phyloP scores from a whole-genome alignment of 1,140 invertebrate species.

The Cyphomyrmex costatus region DNA sequence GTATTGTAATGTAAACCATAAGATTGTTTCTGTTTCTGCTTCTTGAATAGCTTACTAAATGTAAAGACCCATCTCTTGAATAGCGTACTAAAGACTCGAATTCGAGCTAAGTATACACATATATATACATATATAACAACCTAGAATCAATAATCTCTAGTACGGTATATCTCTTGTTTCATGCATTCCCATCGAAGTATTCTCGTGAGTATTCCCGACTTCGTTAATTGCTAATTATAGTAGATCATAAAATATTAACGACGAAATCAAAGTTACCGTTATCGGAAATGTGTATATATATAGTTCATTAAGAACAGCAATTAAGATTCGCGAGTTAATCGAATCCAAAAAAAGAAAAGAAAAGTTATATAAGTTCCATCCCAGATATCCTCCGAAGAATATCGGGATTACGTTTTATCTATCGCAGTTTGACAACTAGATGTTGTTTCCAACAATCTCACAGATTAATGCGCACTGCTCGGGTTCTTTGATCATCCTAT shows the following conservation, averaged over 20 bases:
- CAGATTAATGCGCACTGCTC: slow-evolving; percentile 5
- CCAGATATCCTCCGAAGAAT: neutral
- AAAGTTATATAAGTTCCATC: slow-evolving; percentile 19
- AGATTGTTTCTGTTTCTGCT: slow-evolving; percentile 19
- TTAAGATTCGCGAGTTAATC: slow-evolving; percentile 20
- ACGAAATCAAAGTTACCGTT: slow-evolving; percentile 26
- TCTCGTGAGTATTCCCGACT: slow-evolving; percentile 36
- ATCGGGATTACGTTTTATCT: neutral
- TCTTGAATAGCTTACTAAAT: slow-evolving; percentile 2
- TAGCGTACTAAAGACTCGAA: neutral
- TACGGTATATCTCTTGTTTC: slow-evolving; percentile 46
- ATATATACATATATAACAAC: slow-evolving; percentile 11
- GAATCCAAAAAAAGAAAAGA: neutral
- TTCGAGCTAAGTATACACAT: neutral
- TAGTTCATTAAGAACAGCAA: slow-evolving; percentile 2
- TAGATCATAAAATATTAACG: slow-evolving; percentile 55
- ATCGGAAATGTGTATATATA: slow-evolving; percentile 5
- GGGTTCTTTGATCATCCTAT: slow-evolving; percentile 37
- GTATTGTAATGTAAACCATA: neutral
- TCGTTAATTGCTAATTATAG: slow-evolving; percentile 72
- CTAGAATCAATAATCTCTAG: slow-evolving; percentile 36
- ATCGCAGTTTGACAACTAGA: neutral
- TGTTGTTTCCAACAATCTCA: slow-evolving; percentile 8
- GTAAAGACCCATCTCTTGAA: slow-evolving; percentile 3
- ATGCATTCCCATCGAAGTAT: slow-evolving; percentile 32